phyloP scores from a whole-genome alignment of 2,888 invertebrate genomes.

The Netelia fuscicornis region DNA sequence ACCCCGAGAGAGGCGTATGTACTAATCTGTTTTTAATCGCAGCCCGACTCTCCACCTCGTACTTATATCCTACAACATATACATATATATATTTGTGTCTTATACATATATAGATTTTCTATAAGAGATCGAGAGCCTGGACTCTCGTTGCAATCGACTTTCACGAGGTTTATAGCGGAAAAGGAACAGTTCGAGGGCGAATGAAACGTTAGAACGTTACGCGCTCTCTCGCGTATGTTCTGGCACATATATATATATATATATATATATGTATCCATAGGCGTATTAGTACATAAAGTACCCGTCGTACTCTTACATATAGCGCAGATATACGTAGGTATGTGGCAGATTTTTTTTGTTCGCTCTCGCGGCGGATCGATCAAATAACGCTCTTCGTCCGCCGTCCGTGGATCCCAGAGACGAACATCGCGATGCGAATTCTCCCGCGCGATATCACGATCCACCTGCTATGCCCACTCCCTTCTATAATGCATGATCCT shows the following conservation, averaged over 20 bases:
- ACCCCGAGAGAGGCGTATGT: constrained; percentile 62
- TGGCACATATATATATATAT: not conserved
- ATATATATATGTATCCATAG: constrained; percentile 16
- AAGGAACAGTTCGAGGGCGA: constrained; percentile 70
- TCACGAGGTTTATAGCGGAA: constrained; percentile 69
- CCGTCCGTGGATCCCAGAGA: constrained; percentile 45
- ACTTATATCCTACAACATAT: constrained; percentile 12
- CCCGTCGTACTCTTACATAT: constrained; percentile 57
- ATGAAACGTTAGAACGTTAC: constrained; percentile 69
- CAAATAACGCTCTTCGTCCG: constrained; percentile 63
- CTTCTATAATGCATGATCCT: not conserved
- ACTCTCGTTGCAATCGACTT: constrained; percentile 68
- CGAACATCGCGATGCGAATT: constrained; percentile 66
- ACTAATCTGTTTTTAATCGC: constrained; percentile 70
- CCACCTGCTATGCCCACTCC: constrained; percentile 22
- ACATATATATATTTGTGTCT: not conserved
- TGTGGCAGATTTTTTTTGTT: constrained; percentile 54
- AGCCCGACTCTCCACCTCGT: constrained; percentile 59
- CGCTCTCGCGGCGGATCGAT: constrained; percentile 63
- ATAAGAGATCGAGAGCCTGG: constrained; percentile 65
- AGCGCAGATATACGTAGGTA: constrained; percentile 51
- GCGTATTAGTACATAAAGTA: constrained; percentile 67
- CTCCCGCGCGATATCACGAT: constrained; percentile 57
- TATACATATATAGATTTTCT: constrained; percentile 34
- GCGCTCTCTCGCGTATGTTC: constrained; percentile 43